Base-by-base conservation (phyloP, 2,797 vertebrate species). In the Channallabes apus region DNA sequence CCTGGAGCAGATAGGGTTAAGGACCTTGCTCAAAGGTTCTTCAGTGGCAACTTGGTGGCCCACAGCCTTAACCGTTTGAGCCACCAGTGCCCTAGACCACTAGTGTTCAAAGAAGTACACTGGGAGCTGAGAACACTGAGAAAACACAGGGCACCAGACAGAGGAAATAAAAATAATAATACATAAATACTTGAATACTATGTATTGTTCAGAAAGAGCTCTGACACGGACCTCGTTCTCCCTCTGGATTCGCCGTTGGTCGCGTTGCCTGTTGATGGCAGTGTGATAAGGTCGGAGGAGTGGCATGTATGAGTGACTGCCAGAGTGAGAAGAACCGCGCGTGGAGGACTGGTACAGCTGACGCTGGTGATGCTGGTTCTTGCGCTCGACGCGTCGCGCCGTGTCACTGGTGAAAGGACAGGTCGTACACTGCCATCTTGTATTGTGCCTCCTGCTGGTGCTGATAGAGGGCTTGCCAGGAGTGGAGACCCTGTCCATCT, bases 351-450 rank as follows among this genome's bases (percentile, higher is more conserved):
- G 95, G 0, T 96, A 96, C 27, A 99, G 94, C 92, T 96, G 95
- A 82, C 91, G 96, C 11, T 98, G 94, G 87, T 99, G 92, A 32
- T 97, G 95, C 89, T 97, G 97, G 93, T 99, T 99, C 92, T 99
- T 97, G 0, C 82, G 93, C 87, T 98, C 97, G 75, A 99, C 99
- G 20, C 94, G 92, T n/a, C 91, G 93, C 62, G 98, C 96, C 84
- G 99, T 96, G 0, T 96, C 94, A 78, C 95, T 96, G 82, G 91
- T 93, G 90, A 99, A 99, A 3, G 97, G 96, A 90, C 93, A 99
- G 91, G 98, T 99, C 92, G 96, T 99, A 85, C 94, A 94, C 84
- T 90, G 88, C 82, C 85, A 91, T 69, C 90, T 69, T 1, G 22
- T 11, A 17, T 35, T 22, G 65, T 35, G 20, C 41, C 46, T 51